phyloP scores from a whole-genome alignment of 2,797 vertebrate genomes.

The Loriculus beryllinus region DNA sequence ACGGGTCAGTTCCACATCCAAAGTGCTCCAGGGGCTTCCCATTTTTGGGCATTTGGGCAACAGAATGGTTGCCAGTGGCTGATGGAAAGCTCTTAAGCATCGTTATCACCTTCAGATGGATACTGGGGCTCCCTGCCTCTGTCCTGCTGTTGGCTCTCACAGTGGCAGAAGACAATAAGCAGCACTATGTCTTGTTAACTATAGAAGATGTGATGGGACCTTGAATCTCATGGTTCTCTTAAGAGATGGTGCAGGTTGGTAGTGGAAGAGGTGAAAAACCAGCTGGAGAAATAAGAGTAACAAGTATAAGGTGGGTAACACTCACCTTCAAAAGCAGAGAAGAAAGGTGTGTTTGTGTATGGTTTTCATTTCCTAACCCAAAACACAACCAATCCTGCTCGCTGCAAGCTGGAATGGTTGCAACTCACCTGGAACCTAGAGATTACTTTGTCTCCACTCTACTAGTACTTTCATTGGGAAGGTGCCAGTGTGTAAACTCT shows the following conservation, averaged over 20 bases:
- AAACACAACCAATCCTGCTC: background rate
- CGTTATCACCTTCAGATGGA: background rate
- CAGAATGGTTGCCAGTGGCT: background rate
- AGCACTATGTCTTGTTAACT: background rate
- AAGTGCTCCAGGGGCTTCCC: background rate
- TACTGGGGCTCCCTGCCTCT: background rate
- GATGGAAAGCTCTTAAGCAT: background rate
- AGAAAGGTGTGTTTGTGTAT: background rate
- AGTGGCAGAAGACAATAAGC: background rate
- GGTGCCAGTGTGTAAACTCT: conserved; percentile 26
- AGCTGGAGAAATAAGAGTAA: background rate
- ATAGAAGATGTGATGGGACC: background rate
- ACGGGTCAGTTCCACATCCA: background rate
- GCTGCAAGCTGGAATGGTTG: background rate
- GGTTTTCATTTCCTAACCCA: background rate
- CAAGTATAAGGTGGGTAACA: background rate
- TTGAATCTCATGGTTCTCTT: background rate
- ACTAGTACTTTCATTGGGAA: conserved; percentile 35
- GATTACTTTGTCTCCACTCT: background rate
- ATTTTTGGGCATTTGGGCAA: background rate
- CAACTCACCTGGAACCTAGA: background rate
- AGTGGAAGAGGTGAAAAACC: background rate
- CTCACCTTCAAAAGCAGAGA: background rate
- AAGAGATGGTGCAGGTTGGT: background rate
- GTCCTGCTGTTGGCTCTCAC: background rate